Evolutionary conservation across 1,140 invertebrate species (phyloP).

Genomic region (Penaeus chinensis): DNA sequence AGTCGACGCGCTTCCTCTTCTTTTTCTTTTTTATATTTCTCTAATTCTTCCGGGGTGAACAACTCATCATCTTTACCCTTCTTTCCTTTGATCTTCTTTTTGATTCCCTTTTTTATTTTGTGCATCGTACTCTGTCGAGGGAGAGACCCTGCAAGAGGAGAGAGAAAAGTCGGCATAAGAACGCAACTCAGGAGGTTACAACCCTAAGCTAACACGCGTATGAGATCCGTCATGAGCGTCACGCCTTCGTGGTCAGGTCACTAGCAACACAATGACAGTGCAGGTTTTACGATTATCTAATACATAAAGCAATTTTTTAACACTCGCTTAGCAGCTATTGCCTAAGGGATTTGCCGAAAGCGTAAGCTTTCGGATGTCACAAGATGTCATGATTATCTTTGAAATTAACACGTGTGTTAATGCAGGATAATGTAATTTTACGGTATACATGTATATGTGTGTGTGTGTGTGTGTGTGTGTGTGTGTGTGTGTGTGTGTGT

Average conservation of each 20-base stretch:
- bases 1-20: conserved; percentile 62
- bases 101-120: conserved; percentile 66
- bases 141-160: conserved; percentile 60
- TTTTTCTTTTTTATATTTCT: conserved; percentile 63
- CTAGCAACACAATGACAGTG: no score
- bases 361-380: no score
- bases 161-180: conserved; percentile 20
- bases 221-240: no score
- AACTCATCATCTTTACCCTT: conserved; percentile 63
- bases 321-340: no score
- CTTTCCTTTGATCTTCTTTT: conserved; percentile 66
- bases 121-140: conserved; percentile 63
- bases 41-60: conserved; percentile 64
- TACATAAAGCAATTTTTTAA: no score
- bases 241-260: no score
- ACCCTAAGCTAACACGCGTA: background rate
- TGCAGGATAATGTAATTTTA: no score
- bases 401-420: no score
- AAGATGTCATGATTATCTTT: no score
- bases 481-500: background rate
- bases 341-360: no score
- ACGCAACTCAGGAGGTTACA: no score
- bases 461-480: background rate
- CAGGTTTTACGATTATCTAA: no score
- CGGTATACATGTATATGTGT: conserved; percentile 7